Conservation (phyloP, 2,113 vertebrate species). For the Chionodraco myersi region DNA sequence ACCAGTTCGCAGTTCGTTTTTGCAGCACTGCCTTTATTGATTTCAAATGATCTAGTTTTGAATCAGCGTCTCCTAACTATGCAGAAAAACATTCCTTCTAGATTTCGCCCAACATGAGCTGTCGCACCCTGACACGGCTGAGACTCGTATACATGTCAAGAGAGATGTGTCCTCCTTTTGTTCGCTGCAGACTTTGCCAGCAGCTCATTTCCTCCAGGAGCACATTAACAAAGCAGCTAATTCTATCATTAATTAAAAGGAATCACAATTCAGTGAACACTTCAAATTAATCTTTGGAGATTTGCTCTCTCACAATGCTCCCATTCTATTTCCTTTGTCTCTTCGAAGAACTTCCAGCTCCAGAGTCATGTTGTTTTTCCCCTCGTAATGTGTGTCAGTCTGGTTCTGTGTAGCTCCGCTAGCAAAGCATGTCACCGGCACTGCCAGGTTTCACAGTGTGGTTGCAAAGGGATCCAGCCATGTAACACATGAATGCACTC, state of each 20-base stretch:
- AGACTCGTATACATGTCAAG: constrained; percentile 81
- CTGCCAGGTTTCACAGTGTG: constrained; percentile 57
- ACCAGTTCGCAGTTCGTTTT: background rate
- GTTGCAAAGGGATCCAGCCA: constrained; percentile 37
- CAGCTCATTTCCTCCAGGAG: constrained; percentile 84
- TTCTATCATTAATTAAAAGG: constrained; percentile 86
- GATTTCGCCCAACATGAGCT: constrained; percentile 75
- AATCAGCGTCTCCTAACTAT: constrained; percentile 36
- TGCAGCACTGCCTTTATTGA: constrained; percentile 27
- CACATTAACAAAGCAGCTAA: constrained; percentile 85
- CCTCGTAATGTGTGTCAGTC: constrained; percentile 46
- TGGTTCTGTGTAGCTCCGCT: constrained; percentile 57
- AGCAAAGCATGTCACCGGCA: constrained; percentile 64
- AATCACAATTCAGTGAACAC: constrained; percentile 85
- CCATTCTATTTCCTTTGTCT: constrained; percentile 76
- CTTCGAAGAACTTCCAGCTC: constrained; percentile 60
- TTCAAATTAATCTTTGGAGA: constrained; percentile 86
- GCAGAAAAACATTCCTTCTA: constrained; percentile 74
- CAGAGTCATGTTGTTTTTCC: constrained; percentile 38
- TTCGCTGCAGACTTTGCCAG: constrained; percentile 73
- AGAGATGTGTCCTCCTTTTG: constrained; percentile 82
- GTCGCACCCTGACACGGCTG: constrained; percentile 71
- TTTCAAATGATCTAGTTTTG: constrained; percentile 30
- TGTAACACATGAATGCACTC: constrained; percentile 38
- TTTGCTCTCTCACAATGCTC: constrained; percentile 78